Evolutionary conservation across 1,140 invertebrate genomes (phyloP).

Genomic region (Lepeophtheirus salmonis): DNA sequence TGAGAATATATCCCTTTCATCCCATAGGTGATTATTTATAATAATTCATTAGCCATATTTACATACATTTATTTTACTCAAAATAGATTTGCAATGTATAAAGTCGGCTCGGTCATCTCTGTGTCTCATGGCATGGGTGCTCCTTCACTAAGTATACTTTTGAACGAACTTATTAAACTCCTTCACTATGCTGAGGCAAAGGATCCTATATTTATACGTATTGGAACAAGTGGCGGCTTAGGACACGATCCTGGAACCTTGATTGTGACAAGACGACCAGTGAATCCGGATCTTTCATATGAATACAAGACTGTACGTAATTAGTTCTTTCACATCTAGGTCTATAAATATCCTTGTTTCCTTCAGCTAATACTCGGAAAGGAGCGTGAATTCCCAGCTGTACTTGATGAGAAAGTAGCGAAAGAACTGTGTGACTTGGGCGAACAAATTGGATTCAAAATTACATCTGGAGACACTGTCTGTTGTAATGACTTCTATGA

Average conservation of each 20-base stretch:
- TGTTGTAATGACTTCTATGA: constrained; percentile 96
- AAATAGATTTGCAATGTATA: constrained; percentile 9
- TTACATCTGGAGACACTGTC: constrained; percentile 79
- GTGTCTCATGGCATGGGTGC: constrained; percentile 78
- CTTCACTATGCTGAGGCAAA: constrained; percentile 72
- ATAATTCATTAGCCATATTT: no score
- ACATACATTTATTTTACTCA: neutral
- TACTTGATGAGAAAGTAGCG: constrained; percentile 55
- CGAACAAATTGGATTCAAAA: constrained; percentile 50
- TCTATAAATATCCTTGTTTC: neutral
- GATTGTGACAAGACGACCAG: constrained; percentile 63
- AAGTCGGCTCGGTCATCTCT: constrained; percentile 1
- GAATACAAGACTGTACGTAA: constrained; percentile 40
- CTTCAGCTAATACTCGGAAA: constrained; percentile 71
- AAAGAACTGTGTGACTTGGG: constrained; percentile 53
- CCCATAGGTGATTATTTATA: constrained; percentile 54
- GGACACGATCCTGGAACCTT: constrained; percentile 70
- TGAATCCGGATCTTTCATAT: constrained; percentile 55
- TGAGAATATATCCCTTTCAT: constrained; percentile 71
- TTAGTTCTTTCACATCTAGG: neutral
- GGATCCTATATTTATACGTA: constrained; percentile 72
- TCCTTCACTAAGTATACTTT: constrained; percentile 68
- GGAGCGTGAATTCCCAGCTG: constrained; percentile 51
- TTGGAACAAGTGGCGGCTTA: constrained; percentile 82
- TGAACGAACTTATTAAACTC: constrained; percentile 81